These are phyloP conservation scores for Picus viridis DNA, from an alignment of 2,797 vertebrate species.

Conservation along the genomic window DNA sequence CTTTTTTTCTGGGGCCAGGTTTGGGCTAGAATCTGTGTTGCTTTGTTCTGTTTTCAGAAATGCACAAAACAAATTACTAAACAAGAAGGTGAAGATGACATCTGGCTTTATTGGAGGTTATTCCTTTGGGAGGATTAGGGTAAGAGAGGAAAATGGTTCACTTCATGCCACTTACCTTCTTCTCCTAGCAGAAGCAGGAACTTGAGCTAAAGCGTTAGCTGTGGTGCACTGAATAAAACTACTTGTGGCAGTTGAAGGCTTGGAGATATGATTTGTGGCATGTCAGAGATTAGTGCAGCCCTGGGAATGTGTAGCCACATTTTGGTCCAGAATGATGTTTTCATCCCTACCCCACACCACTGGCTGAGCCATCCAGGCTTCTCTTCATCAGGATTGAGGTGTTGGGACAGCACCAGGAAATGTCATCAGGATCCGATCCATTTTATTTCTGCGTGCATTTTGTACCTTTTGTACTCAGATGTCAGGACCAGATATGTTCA, in stretches of 20 bases:
- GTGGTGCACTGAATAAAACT: neutral
- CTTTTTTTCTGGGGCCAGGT: neutral
- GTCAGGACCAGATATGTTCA: neutral
- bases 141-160: neutral
- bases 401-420: neutral
- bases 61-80: neutral
- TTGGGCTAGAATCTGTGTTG: neutral
- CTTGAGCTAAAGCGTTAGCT: neutral
- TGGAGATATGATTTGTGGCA: rapidly evolving
- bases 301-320: neutral
- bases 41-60: neutral
- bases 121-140: neutral
- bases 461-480: neutral
- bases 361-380: neutral
- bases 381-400: neutral
- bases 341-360: neutral
- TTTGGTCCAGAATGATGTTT: rapidly evolving
- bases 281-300: neutral
- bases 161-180: neutral
- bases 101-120: neutral
- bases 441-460: neutral
- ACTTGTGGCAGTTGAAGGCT: neutral
- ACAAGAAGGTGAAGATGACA: neutral
- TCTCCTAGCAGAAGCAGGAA: neutral
- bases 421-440: neutral